Evolutionary conservation across 37 sponge, comb jelly and placozoan species (phyloP).

Genomic region (Geodia barretti): DNA sequence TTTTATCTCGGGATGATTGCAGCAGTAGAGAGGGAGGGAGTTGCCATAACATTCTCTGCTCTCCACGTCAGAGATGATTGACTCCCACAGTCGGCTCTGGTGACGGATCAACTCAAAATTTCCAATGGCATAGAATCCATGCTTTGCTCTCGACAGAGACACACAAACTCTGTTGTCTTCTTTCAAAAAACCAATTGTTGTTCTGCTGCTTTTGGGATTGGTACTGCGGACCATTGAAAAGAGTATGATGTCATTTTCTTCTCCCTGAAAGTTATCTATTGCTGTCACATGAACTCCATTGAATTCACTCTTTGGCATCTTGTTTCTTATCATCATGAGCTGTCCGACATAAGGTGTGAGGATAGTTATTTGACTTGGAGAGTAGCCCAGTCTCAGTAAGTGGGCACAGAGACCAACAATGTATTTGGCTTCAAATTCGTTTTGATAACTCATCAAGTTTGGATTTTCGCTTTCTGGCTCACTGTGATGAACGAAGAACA

Average conservation of each 20-base stretch:
- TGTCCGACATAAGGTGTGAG: conserved; percentile 88
- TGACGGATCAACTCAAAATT: conserved; percentile 73
- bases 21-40: conserved; percentile 67
- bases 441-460: conserved; percentile 69
- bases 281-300: conserved; percentile 70
- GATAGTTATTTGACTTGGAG: conserved; percentile 78
- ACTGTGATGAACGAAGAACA: conserved; percentile 66
- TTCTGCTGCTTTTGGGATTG: conserved; percentile 13
- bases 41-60: conserved; percentile 30
- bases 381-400: conserved; percentile 70
- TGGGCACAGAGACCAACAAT: conserved; percentile 65
- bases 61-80: conserved; percentile 52
- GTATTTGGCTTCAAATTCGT: conserved; percentile 77
- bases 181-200: conserved; percentile 87
- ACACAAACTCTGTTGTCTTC: conserved; percentile 91
- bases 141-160: conserved; percentile 90
- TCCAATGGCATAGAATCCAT: conserved; percentile 91
- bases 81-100: conserved; percentile 62
- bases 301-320: conserved; percentile 42
- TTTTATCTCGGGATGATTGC: conserved; percentile 66
- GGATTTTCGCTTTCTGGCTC: conserved; percentile 37
- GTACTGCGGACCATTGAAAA: conserved; percentile 88
- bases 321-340: conserved; percentile 50
- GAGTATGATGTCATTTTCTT: conserved; percentile 93
- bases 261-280: conserved; percentile 95